Evolutionary conservation across 2,888 invertebrate species (phyloP).

Genomic region (Siphlonurus alternatus): DNA sequence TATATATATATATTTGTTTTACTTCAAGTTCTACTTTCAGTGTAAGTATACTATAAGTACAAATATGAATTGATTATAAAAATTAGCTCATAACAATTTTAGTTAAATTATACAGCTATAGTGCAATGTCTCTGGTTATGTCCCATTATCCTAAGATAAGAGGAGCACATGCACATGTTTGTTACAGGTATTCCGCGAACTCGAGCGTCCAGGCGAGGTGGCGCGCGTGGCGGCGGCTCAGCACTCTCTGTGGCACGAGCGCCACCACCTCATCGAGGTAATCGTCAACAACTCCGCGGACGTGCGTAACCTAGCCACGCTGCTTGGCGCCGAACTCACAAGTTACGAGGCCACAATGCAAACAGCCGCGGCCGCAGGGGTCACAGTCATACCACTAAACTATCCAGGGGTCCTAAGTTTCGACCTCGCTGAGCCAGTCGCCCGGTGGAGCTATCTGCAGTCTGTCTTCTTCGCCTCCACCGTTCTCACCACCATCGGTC

Average conservation of each 20-base stretch:
- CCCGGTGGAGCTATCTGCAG: slow-evolving; percentile 57
- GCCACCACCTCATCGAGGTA: slow-evolving; percentile 38
- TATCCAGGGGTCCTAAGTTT: background rate
- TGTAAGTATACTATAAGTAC: too few species aligned
- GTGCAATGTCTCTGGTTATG: too few species aligned
- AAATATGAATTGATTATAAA: too few species aligned
- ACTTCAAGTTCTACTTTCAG: too few species aligned
- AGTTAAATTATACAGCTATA: too few species aligned
- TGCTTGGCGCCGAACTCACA: slow-evolving; percentile 21
- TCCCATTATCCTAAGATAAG: too few species aligned
- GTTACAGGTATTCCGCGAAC: slow-evolving; percentile 49
- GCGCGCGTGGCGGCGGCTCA: slow-evolving; percentile 36
- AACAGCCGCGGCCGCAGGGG: slow-evolving; percentile 52
- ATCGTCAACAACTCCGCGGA: slow-evolving; percentile 40
- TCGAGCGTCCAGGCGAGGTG: slow-evolving; percentile 63
- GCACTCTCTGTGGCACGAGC: slow-evolving; percentile 27
- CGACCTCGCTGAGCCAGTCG: slow-evolving; percentile 20
- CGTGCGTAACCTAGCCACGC: background rate
- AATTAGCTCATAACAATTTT: too few species aligned
- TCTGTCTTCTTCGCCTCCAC: slow-evolving; percentile 82
- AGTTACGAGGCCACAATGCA: slow-evolving; percentile 38
- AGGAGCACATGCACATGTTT: too few species aligned
- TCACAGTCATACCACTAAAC: slow-evolving; percentile 24
- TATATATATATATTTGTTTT: too few species aligned
- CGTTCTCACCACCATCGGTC: slow-evolving; percentile 81